These are phyloP conservation scores for Rhaphigaster nebulosa DNA, from an alignment of 2,888 invertebrate genomes.

Conservation along the genomic window DNA sequence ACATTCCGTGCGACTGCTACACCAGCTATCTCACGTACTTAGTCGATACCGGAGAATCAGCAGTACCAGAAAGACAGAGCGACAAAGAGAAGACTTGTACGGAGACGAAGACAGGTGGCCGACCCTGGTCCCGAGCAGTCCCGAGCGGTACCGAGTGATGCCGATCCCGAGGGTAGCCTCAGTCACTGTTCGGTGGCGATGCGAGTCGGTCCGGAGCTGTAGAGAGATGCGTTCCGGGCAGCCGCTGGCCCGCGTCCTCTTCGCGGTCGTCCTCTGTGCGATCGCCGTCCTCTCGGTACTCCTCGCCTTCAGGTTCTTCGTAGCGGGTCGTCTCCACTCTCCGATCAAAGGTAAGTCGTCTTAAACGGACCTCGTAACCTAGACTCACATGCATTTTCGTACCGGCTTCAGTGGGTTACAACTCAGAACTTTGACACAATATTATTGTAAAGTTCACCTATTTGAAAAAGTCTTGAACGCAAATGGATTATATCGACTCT, in stretches of 20 bases:
- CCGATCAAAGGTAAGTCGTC: constrained; percentile 30
- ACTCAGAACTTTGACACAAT: neutral
- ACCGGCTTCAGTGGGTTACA: neutral
- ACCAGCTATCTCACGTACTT: neutral
- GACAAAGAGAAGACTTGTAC: neutral
- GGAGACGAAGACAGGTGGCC: constrained; percentile 46
- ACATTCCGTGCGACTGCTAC: neutral
- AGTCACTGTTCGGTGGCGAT: constrained; percentile 49
- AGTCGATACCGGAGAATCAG: neutral
- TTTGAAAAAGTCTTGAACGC: neutral
- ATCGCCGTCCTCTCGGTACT: constrained; percentile 5
- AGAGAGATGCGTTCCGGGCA: constrained; percentile 46
- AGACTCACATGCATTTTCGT: neutral
- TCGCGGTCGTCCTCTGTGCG: neutral
- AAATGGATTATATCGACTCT: neutral
- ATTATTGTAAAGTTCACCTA: neutral
- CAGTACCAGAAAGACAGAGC: neutral
- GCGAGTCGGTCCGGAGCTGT: constrained; percentile 34
- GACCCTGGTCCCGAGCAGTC: neutral
- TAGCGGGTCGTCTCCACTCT: neutral
- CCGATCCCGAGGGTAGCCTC: constrained; percentile 26
- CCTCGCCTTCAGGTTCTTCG: constrained; percentile 20
- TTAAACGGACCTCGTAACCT: neutral
- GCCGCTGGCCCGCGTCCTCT: constrained; percentile 45
- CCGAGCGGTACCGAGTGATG: neutral